Evolutionary conservation across 2,113 vertebrate genomes (phyloP), one percentile per base, ranked within the genome.

Genomic region (Scomber japonicus): DNA sequence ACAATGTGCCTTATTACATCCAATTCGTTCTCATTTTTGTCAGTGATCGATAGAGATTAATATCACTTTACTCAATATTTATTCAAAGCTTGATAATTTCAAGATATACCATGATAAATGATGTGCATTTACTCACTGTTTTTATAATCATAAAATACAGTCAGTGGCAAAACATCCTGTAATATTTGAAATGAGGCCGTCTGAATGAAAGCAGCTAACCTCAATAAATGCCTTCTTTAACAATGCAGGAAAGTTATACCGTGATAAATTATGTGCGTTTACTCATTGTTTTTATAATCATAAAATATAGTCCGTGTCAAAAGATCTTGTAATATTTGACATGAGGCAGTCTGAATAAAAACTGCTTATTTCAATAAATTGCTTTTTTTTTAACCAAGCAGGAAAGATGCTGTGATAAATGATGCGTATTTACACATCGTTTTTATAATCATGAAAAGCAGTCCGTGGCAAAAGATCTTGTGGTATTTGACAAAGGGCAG

Each of bases 41-140:
- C 70, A 89, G 67, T 91, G 83, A 92, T 82, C 73, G 82, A 74
- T 73, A 48, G 51, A 49, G 72, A 85, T 88, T 83, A 75, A 65
- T 83, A 82, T 85, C 78, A 54, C 69, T 81, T 84, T 68, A 68
- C 77, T 87, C 60, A 81, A 63, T 55, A 70, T 69, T 60, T 75
- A 75, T 82, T 63, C 15, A 48, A 78, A 56, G 17, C 27, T 19
- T 75, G 11, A 24, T 57, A 69, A 64, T 85, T 71, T 48, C 19
- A 35, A 61, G 64, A 78, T 62, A 78, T 62, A 49, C 16, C 17
- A 4, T 82, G 81, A 89, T 74, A 56, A 83, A 86, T 83, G 27
- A 85, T 55, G 40, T 5, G 16, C 31, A 51, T 78, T 60, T 31
- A 7, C 14, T 53, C 31, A 35, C 5, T 53, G 57, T 50, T 84